Percentiles rank a stretch among this genome's conserved stretches.
Conservation (phyloP, 2,113 vertebrate species). For the Rhizomys pruinosus region DNA sequence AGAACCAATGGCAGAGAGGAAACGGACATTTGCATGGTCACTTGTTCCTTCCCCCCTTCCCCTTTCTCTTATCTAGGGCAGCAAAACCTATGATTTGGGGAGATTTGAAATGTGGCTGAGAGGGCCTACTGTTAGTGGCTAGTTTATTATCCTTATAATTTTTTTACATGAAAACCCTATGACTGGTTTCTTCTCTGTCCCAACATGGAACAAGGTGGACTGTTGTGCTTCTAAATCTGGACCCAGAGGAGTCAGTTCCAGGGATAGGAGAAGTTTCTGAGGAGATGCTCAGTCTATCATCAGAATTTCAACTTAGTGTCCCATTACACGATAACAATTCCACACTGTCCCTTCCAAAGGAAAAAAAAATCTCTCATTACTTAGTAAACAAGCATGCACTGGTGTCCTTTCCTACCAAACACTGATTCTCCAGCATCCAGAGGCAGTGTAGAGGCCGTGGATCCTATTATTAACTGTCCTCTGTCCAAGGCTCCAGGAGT, state of each 20-base stretch:
- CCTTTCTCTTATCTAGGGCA: fast-evolving
- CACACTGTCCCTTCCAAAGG: neutral
- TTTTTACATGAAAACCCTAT: neutral
- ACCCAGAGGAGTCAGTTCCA: fast-evolving
- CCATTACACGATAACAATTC: neutral
- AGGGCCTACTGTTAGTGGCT: neutral
- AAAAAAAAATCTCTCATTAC: neutral
- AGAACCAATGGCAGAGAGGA: neutral
- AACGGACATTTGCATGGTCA: fast-evolving
- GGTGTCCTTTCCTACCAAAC: neutral
- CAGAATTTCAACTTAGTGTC: neutral
- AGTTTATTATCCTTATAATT: neutral
- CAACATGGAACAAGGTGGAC: neutral
- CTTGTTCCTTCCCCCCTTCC: too few species aligned
- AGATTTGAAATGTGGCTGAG: neutral
- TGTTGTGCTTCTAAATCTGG: neutral
- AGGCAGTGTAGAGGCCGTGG: neutral
- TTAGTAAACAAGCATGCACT: fast-evolving
- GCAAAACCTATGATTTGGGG: too few species aligned
- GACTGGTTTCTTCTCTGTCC: neutral
- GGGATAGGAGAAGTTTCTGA: neutral
- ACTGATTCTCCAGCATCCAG: neutral
- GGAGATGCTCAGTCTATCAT: too few species aligned
- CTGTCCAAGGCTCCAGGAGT: neutral
- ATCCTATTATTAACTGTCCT: neutral